phyloP scores from a whole-genome alignment of 1,140 invertebrate genomes.

The Listronotus oregonensis region DNA sequence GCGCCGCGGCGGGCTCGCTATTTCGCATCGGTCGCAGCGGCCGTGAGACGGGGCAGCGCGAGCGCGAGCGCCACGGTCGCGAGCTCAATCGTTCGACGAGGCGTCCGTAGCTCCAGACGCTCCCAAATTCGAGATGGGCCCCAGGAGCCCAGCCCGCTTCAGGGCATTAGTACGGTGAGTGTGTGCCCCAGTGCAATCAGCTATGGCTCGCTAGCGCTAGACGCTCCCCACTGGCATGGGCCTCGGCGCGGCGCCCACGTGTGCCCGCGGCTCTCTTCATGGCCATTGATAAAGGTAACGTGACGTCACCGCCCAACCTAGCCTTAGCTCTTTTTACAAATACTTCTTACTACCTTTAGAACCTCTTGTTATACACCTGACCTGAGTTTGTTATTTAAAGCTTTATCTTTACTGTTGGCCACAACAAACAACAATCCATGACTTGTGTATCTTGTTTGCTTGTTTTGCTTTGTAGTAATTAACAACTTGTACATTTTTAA shows the following conservation, averaged over 20 bases:
- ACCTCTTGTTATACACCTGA: no score
- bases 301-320: conserved; percentile 47
- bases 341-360: no score
- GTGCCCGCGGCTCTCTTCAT: conserved; percentile 53
- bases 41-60: conserved; percentile 4
- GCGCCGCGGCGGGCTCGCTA: conserved; percentile 10
- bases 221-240: conserved; percentile 29
- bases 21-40: neutral
- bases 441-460: no score
- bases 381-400: no score
- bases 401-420: no score
- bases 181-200: conserved; percentile 25
- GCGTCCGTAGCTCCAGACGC: conserved; percentile 20
- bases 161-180: conserved; percentile 23
- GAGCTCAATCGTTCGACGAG: conserved; percentile 25
- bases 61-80: conserved; percentile 16
- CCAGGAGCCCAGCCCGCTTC: conserved; percentile 16
- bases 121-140: conserved; percentile 26
- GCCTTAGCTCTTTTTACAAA: neutral
- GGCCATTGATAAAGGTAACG: conserved; percentile 56
- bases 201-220: conserved; percentile 16
- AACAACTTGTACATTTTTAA: no score
- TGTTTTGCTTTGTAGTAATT: no score
- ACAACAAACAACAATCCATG: no score
- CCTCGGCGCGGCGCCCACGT: conserved; percentile 48